Percentiles rank a stretch among this genome's conserved stretches.
Conservation (phyloP, 2,888 invertebrate genomes). For the Morpho deidamia region DNA sequence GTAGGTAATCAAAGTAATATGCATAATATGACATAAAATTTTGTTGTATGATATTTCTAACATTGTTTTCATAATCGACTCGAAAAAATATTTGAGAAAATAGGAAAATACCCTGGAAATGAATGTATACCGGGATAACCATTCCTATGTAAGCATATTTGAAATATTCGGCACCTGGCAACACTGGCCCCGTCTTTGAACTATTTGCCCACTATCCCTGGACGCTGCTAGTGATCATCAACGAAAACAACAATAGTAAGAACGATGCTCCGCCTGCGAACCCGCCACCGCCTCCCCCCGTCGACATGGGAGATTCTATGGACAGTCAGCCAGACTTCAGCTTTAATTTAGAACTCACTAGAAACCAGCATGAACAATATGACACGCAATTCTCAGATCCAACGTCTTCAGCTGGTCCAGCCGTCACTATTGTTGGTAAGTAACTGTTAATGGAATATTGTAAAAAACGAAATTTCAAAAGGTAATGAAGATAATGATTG, state of each 20-base stretch:
- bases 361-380: slow-evolving; percentile 85
- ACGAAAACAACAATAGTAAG: slow-evolving; percentile 58
- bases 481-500: too few relatives aligned
- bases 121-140: too few relatives aligned
- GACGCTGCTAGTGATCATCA: slow-evolving; percentile 59
- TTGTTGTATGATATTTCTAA: too few relatives aligned
- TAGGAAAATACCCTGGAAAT: not conserved
- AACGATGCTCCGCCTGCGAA: slow-evolving; percentile 62
- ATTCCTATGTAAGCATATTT: not conserved
- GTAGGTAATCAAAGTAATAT: too few relatives aligned
- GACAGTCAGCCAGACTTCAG: slow-evolving; percentile 69
- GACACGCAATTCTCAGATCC: slow-evolving; percentile 80
- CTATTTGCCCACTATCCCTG: slow-evolving; percentile 36
- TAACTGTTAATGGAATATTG: slow-evolving; percentile 19
- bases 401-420: slow-evolving; percentile 36
- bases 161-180: not conserved
- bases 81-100: not conserved
- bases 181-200: slow-evolving; percentile 25
- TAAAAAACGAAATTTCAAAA: not conserved
- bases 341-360: slow-evolving; percentile 85
- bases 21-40: too few relatives aligned
- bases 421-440: slow-evolving; percentile 70
- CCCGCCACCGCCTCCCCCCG: slow-evolving; percentile 75
- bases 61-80: too few relatives aligned
- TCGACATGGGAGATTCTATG: slow-evolving; percentile 48